These are phyloP conservation scores for Ashinkailepas kermadecensis DNA, from an alignment of 2,888 invertebrate genomes.

Conservation along the genomic window DNA sequence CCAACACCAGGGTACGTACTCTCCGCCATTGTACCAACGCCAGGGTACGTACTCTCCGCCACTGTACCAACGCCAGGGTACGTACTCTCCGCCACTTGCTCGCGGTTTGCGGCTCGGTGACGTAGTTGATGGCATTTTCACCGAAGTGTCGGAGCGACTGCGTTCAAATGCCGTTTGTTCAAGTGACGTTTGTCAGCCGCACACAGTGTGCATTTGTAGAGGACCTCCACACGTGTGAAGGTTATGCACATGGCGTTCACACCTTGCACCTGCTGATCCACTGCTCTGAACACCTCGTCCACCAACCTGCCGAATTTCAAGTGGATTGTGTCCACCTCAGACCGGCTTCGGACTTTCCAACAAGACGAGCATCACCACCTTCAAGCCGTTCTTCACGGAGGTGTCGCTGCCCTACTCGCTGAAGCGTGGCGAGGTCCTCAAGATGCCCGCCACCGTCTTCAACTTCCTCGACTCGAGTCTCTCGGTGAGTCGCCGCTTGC, in stretches of 20 bases:
- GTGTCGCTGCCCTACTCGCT: constrained; percentile 32
- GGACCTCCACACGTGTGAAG: too few species aligned
- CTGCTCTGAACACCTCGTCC: too few species aligned
- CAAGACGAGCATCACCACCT: constrained; percentile 47
- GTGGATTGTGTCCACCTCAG: neutral
- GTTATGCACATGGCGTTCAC: too few species aligned
- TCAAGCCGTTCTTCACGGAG: constrained; percentile 50
- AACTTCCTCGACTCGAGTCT: constrained; percentile 30
- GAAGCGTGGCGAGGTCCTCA: constrained; percentile 34
- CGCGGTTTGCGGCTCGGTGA: too few species aligned
- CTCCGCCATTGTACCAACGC: neutral
- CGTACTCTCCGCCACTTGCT: too few species aligned
- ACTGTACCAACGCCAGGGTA: neutral
- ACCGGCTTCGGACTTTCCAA: constrained; percentile 49
- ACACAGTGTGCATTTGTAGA: too few species aligned
- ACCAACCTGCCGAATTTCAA: too few species aligned
- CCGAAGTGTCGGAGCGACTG: too few species aligned
- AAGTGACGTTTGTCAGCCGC: too few species aligned
- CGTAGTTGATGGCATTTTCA: too few species aligned
- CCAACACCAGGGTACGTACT: neutral
- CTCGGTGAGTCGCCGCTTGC: constrained; percentile 28
- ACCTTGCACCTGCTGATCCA: too few species aligned
- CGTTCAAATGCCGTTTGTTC: too few species aligned
- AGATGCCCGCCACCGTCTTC: constrained; percentile 33
- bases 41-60: neutral